Base-by-base conservation (phyloP, 2,113 vertebrate species). In the Pitta sordida region DNA sequence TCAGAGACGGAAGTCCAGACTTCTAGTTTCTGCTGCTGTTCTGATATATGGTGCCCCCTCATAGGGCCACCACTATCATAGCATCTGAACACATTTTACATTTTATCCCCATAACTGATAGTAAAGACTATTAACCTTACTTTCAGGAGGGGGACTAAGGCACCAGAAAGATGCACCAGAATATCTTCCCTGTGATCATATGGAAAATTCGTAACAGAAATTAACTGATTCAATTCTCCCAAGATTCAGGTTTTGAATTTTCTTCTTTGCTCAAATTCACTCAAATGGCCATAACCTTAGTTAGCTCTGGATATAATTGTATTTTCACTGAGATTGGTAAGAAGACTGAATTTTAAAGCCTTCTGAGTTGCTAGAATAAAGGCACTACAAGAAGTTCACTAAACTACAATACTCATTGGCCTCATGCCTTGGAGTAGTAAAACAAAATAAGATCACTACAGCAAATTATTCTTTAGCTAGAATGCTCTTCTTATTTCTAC, bases 331-430 rank as follows among this genome's bases (percentile, higher is more conserved):
- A 93, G 59, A 70, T 30, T 19, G n/a, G 37, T 62, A 89, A 62
- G 79, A 83, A 24, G 23, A 52, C 58, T 78, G 39, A 64, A 86
- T 89, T 84, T 80, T 85, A 90, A 95, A 94, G 80, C 24, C n/a
- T 77, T 83, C 48, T 51, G 51, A 91, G 48, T 64, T 91, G 62
- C 58, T 77, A 87, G 39, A 49, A 70, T 71, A 86, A 95, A 93
- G 43, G 21, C 53, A 43, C 39, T 83, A 73, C 43, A 46, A 86
- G 90, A 89, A 63, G 41, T 81, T 55, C 56, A 83, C 32, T 52
- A 69, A 55, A 49, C 30, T 70, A 30, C 53, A 78, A 65, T 48
- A 84, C 85, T 62, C 7, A 81, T 22, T 53, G 65, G 59, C 58
- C 48, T 92, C 53, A 58, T 55, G 55, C 8, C 52, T 81, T 80